A percentile compares a stretch with the other conserved stretches of the same genome.
phyloP scores from a whole-genome alignment of 1,140 invertebrate species.

The Pteromalus puparum region DNA sequence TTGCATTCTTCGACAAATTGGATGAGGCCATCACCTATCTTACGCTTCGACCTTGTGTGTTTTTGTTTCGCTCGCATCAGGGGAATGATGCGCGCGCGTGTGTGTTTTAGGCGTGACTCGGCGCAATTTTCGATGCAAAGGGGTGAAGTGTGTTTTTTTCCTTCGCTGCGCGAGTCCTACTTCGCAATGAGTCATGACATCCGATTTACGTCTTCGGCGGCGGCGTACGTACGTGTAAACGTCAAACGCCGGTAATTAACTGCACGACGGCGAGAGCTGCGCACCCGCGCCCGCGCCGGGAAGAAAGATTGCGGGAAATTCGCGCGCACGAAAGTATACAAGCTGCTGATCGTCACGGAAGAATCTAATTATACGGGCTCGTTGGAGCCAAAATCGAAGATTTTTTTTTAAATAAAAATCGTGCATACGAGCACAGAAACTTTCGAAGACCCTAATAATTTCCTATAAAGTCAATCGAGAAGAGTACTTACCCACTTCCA shows the following conservation, averaged over 20 bases:
- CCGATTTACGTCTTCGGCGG: slow-evolving; percentile 36
- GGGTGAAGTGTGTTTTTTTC: background rate
- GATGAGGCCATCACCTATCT: slow-evolving; percentile 68
- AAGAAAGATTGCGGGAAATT: slow-evolving; percentile 59
- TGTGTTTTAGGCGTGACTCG: slow-evolving; percentile 7
- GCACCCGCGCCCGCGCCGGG: background rate
- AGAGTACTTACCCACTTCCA: slow-evolving; percentile 26
- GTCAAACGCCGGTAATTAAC: slow-evolving; percentile 64
- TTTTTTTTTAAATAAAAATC: no score
- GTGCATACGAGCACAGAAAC: no score
- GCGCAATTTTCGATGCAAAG: background rate
- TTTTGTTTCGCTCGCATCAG: slow-evolving; percentile 18
- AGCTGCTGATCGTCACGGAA: slow-evolving; percentile 56
- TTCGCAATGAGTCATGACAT: slow-evolving; percentile 45
- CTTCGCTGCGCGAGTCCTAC: background rate
- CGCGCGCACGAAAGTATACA: slow-evolving; percentile 57
- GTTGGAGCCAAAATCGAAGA: no score
- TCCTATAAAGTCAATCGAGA: slow-evolving; percentile 1
- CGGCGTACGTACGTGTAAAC: slow-evolving; percentile 59
- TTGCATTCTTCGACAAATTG: slow-evolving; percentile 74
- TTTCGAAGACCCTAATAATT: slow-evolving; percentile 30
- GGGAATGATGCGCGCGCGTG: background rate
- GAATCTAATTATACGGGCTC: slow-evolving; percentile 58
- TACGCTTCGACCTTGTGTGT: slow-evolving; percentile 22
- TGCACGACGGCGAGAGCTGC: slow-evolving; percentile 59